phyloP scores from a whole-genome alignment of 2,888 invertebrate genomes.

The Tethea ocularis region DNA sequence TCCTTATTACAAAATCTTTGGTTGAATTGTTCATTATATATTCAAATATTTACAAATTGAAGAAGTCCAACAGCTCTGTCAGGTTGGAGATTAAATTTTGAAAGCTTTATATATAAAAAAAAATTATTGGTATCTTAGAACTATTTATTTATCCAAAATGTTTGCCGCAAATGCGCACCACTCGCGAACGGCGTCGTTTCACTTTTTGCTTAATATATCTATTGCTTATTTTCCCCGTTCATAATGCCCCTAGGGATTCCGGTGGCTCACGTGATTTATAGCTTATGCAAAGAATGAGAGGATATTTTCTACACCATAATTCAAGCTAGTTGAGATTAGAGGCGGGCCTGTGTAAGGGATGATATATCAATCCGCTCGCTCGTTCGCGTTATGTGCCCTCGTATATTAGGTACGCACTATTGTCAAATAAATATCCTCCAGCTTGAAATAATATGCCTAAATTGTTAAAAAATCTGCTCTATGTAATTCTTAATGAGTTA shows the following conservation, averaged over 20 bases:
- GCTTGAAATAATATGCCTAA: background rate
- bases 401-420: slow-evolving; percentile 42
- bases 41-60: no score
- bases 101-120: no score
- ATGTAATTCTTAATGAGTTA: background rate
- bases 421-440: slow-evolving; percentile 38
- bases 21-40: no score
- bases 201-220: slow-evolving; percentile 68
- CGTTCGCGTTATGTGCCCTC: slow-evolving; percentile 39
- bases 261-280: slow-evolving; percentile 74
- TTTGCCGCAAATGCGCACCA: no score
- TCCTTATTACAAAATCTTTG: no score
- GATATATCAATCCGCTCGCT: slow-evolving; percentile 70
- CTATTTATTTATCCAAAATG: no score
- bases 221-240: slow-evolving; percentile 75
- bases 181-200: slow-evolving; percentile 39
- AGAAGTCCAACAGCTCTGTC: no score
- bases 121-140: no score
- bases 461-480: background rate
- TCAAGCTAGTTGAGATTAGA: slow-evolving; percentile 78
- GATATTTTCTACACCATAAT: slow-evolving; percentile 80
- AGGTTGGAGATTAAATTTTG: no score
- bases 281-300: slow-evolving; percentile 79
- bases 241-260: slow-evolving; percentile 72
- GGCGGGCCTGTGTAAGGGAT: slow-evolving; percentile 58